phyloP scores from a whole-genome alignment of 2,797 vertebrate species.

The Podarcis siculus region DNA sequence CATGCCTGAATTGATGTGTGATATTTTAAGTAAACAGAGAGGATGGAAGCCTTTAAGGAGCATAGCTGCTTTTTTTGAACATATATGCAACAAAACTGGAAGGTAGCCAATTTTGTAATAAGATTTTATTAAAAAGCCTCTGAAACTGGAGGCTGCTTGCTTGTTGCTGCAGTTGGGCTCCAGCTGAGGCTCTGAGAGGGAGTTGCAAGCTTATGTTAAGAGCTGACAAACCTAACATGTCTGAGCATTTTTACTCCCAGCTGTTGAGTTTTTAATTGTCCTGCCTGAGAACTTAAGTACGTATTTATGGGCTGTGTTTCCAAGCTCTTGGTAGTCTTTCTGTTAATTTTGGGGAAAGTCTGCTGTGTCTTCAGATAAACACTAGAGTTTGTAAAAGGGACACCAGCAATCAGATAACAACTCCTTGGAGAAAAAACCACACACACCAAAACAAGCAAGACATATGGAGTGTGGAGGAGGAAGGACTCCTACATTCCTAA shows the following conservation, averaged over 20 bases:
- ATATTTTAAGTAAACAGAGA: slow-evolving; percentile 11
- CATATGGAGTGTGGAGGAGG: slow-evolving; percentile 75
- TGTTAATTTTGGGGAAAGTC: slow-evolving; percentile 34
- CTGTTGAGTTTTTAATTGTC: slow-evolving; percentile 36
- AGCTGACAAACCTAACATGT: slow-evolving; percentile 11
- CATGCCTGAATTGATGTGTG: slow-evolving; percentile 12
- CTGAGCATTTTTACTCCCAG: slow-evolving; percentile 10
- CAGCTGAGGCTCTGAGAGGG: slow-evolving; percentile 4
- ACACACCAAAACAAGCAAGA: slow-evolving; percentile 34
- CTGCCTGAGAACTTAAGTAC: slow-evolving; percentile 28
- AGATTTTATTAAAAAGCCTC: background rate
- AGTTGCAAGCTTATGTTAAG: slow-evolving; percentile 18
- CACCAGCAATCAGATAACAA: slow-evolving; percentile 47
- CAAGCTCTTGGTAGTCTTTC: slow-evolving; percentile 41
- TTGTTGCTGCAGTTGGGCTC: slow-evolving; percentile 21
- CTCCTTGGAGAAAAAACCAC: slow-evolving; percentile 50
- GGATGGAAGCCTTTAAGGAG: slow-evolving; percentile 25
- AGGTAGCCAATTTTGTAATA: slow-evolving; percentile 15
- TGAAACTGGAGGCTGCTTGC: slow-evolving; percentile 25
- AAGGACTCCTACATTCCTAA: slow-evolving; percentile 65
- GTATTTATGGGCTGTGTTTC: slow-evolving; percentile 29
- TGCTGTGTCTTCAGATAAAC: slow-evolving; percentile 52
- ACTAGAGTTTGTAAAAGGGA: slow-evolving; percentile 54
- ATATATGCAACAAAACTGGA: slow-evolving; percentile 43
- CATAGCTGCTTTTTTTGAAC: slow-evolving; percentile 42